phyloP scores from a whole-genome alignment of 1,140 invertebrate species.

The Drosophila jambulina region DNA sequence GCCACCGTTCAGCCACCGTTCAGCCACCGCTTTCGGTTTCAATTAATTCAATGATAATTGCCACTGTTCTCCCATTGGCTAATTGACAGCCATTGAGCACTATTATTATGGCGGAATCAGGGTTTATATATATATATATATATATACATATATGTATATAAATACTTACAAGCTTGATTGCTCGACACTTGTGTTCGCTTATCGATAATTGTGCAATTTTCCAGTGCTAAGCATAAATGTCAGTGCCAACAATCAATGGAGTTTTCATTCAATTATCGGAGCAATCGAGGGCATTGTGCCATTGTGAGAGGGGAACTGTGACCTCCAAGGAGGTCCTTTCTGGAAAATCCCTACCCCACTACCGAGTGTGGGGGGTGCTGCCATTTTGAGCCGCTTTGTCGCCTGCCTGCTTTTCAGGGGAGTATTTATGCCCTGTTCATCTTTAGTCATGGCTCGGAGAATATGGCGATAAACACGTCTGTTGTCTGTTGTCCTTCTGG shows the following conservation, averaged over 20 bases:
- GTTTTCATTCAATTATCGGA: conserved; percentile 50
- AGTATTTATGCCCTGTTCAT: conserved; percentile 76
- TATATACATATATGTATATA: not conserved
- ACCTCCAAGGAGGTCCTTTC: not conserved
- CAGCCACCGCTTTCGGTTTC: conserved; percentile 2
- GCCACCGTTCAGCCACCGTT: not conserved
- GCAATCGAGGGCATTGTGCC: conserved; percentile 27
- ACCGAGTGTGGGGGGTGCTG: conserved; percentile 3
- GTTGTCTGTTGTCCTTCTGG: conserved; percentile 25
- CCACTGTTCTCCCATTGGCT: not conserved
- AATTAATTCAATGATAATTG: conserved; percentile 26
- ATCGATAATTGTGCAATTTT: conserved; percentile 45
- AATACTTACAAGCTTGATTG: conserved; percentile 8
- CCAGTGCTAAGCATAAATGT: conserved; percentile 40
- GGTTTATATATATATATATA: not conserved
- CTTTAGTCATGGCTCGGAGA: conserved; percentile 79
- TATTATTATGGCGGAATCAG: not conserved
- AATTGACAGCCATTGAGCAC: conserved; percentile 15
- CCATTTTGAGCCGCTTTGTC: conserved; percentile 67
- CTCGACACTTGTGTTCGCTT: conserved; percentile 14
- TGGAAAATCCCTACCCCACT: not conserved
- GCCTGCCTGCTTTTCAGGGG: conserved; percentile 64
- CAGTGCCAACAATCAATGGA: conserved; percentile 26
- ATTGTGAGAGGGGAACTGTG: conserved; percentile 30
- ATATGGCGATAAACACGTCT: conserved; percentile 82